phyloP scores from a whole-genome alignment of 1,140 invertebrate genomes.

The Ptiloglossa arizonensis region DNA sequence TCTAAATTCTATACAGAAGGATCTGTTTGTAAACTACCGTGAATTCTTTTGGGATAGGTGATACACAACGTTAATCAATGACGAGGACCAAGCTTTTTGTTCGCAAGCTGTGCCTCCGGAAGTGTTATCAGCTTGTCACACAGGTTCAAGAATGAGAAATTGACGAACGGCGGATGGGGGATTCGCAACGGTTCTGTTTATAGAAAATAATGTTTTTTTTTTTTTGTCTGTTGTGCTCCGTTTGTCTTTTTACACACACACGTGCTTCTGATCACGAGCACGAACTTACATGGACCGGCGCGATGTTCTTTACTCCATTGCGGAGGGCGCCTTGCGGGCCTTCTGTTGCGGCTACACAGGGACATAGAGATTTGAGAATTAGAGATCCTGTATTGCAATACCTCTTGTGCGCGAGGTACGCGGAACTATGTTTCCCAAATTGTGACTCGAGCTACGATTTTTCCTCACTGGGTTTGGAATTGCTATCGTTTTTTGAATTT shows the following conservation, averaged over 20 bases:
- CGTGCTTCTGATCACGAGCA: slow-evolving; percentile 65
- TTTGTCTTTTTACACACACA: slow-evolving; percentile 47
- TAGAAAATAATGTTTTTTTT: slow-evolving; percentile 25
- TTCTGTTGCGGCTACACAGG: slow-evolving; percentile 79
- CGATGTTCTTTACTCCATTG: slow-evolving; percentile 77
- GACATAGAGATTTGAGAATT: slow-evolving; percentile 72
- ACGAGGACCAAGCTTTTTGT: slow-evolving; percentile 51
- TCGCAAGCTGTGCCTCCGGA: slow-evolving; percentile 8
- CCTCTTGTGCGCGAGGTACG: background rate
- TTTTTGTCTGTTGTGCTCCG: background rate
- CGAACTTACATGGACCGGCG: slow-evolving; percentile 82
- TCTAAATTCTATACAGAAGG: slow-evolving; percentile 2
- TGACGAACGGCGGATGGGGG: slow-evolving; percentile 61
- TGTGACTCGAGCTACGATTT: background rate
- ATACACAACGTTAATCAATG: slow-evolving; percentile 60
- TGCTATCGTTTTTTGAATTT: too few species aligned
- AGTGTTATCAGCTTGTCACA: slow-evolving; percentile 56
- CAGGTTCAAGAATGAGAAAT: slow-evolving; percentile 41
- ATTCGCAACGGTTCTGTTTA: slow-evolving; percentile 33
- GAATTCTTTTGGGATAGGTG: slow-evolving; percentile 34
- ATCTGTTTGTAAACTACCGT: background rate
- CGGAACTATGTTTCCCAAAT: background rate
- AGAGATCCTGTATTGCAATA: slow-evolving; percentile 38
- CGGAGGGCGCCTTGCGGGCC: slow-evolving; percentile 77
- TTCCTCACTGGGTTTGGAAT: too few species aligned